Evolutionary conservation across 2,113 vertebrate species (phyloP), one percentile per base, ranked within the genome.

Genomic region (Myotis brandtii): DNA sequence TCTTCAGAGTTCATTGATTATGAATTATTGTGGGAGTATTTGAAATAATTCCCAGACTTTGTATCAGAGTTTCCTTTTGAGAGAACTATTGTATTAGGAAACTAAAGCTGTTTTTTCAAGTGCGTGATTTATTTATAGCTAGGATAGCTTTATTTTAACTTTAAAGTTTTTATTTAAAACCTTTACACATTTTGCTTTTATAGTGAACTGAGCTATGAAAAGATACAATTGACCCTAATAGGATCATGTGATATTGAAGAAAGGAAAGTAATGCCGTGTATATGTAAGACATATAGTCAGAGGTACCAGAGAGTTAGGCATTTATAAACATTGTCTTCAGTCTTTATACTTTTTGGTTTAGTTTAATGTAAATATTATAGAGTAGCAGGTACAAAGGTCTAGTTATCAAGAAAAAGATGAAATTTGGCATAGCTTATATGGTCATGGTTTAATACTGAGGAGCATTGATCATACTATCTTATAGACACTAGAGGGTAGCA

Each of bases 131-230:
- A 46, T 46, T 87, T 72, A 54, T 69, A 89, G 13, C 56, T 4
- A 40, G 9, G 86, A 85, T 77, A 81, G 64, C 43, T 56, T 94
- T 89, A 69, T 48, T 46, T 21, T 54, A 80, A 82, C 54, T 95
- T 94, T 73, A n/a, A 95, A 62, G 21, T 50, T 91, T 91, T 91
- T 1, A 76, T 48, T 92, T 83, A 92, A 92, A 84, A 92, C 93
- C 52, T 77, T 80, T 0, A 25, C 48, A 77, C 50, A 87, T 85
- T 96, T 95, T 87, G 50, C 30, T 91, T 92, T 94, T 64, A 20
- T 23, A 95, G 18, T 91, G 37, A 95, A 90, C 52, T 95, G 32
- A 91, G 87, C 34, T 82, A 6, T 96, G 83, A 86, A 95, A 84
- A 88, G 4, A 59, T 76, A 16, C 34, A 81, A 43, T 73, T 93